Evolutionary conservation across 2,113 vertebrate species (phyloP), one percentile per base, ranked within the genome.

Genomic region (Triplophysa tibetana): DNA sequence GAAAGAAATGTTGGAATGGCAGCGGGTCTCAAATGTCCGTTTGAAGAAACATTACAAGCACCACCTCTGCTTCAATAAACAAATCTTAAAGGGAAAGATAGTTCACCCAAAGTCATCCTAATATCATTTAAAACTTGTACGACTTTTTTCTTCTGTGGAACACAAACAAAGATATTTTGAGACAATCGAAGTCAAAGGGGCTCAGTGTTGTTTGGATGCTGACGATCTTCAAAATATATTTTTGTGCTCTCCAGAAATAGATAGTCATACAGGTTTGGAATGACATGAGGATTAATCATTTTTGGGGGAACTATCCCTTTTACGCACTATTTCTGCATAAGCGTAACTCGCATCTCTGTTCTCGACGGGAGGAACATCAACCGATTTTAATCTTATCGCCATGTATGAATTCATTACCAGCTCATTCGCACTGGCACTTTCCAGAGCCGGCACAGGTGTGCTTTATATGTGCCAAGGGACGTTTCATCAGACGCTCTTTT

Each of bases 371-470:
- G 21, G 29, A 50, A 63, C 38, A 17, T 38, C 61, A 63, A n/a
- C 63, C 29, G 48, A 17, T 6, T 79, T 70, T 70, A 54, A 83
- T 24, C 52, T 54, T 56, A 24, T 33, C 48, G 6, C 21, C 67
- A 56, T 50, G 23, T 17, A 66, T 70, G 60, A 79, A 63, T 80
- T 79, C 83, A 81, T 82, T 81, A 81, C 79, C 58, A 24, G 29
- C 33, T 11, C 17, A 65, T 24, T 33, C 48, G 45, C 74, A 45
- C 72, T 72, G 83, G 76, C 80, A 82, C 80, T 85, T 79, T 68
- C 61, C 70, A 52, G 80, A 63, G 65, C 72, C 17, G 41, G 68
- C 61, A 73, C 81, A 85, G 81, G 79, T 82, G 69, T 52, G 61
- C 75, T 66, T 78, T 78, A 73, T 70, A 65, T 50, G 50, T 74